Percentiles rank a stretch among this genome's conserved stretches.
These are phyloP conservation scores for Troglohyphantes excavatus DNA, from an alignment of 2,888 invertebrate genomes.

Conservation along the genomic window DNA sequence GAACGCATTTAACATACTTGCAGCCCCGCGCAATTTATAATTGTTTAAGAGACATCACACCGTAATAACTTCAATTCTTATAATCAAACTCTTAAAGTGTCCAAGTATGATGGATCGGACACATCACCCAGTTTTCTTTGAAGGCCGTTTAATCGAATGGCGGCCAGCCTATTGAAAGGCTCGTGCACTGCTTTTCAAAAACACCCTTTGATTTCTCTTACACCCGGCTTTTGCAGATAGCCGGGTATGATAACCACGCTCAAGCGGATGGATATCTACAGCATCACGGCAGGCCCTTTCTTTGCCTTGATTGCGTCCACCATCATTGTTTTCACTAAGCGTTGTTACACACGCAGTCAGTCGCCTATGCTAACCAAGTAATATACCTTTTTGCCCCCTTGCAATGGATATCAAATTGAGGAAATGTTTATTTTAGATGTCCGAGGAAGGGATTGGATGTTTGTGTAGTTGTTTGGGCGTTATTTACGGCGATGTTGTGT, in stretches of 20 bases:
- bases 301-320: not conserved
- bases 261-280: slow-evolving; percentile 19
- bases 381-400: not conserved
- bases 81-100: not conserved
- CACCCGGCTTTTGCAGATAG: slow-evolving; percentile 27
- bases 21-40: not conserved
- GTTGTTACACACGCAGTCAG: slow-evolving; percentile 21
- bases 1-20: not conserved
- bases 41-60: not conserved
- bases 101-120: slow-evolving; percentile 30
- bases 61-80: not conserved
- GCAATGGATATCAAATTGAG: not conserved
- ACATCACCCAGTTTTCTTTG: slow-evolving; percentile 10
- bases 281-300: slow-evolving; percentile 1
- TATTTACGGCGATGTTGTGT: too few species aligned
- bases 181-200: slow-evolving; percentile 4
- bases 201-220: slow-evolving; percentile 28
- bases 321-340: slow-evolving; percentile 36
- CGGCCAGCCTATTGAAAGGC: not conserved
- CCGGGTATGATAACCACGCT: slow-evolving; percentile 35
- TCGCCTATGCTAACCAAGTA: not conserved
- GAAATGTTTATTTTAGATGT: not conserved
- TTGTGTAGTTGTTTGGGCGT: too few species aligned
- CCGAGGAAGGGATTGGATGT: not conserved
- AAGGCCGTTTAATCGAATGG: slow-evolving; percentile 8